phyloP scores from a whole-genome alignment of 2,888 invertebrate genomes.

The Caenorhabditis sulstoni region DNA sequence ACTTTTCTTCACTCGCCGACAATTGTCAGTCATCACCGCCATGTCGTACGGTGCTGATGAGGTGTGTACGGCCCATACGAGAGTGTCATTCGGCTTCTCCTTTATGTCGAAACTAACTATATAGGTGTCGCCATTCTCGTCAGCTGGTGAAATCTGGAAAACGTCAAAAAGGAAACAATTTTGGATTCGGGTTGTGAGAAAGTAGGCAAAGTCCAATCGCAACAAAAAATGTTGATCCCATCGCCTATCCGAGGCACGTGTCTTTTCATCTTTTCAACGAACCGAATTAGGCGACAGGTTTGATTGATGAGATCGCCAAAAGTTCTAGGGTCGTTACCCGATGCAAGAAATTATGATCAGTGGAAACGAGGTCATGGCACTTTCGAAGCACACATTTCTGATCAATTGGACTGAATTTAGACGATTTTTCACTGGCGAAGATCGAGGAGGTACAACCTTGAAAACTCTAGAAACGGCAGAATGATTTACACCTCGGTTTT shows the following conservation, averaged over 20 bases:
- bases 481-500: conserved; percentile 47
- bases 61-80: conserved; percentile 66
- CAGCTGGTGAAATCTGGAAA: conserved; percentile 63
- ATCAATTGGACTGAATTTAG: conserved; percentile 5
- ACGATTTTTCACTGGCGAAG: conserved; percentile 15
- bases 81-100: conserved; percentile 58
- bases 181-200: too few relatives aligned
- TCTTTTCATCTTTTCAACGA: conserved; percentile 42
- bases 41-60: conserved; percentile 71
- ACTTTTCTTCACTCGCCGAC: conserved; percentile 68
- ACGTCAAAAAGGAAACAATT: too few relatives aligned
- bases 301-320: conserved; percentile 42
- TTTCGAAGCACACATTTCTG: neutral
- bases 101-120: conserved; percentile 68
- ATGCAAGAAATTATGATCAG: conserved; percentile 18
- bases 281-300: conserved; percentile 3
- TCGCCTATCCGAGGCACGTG: conserved; percentile 45
- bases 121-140: conserved; percentile 63
- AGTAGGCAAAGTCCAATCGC: conserved; percentile 2
- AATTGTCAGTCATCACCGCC: conserved; percentile 73
- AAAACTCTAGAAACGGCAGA: conserved; percentile 35
- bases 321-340: conserved; percentile 30
- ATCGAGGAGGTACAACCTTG: conserved; percentile 46
- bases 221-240: conserved; percentile 2
- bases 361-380: conserved; percentile 29